Percentiles rank a stretch among this genome's conserved stretches.
Evolutionary conservation across 2,888 invertebrate genomes (phyloP).

Genomic region (Athalia circularis): DNA sequence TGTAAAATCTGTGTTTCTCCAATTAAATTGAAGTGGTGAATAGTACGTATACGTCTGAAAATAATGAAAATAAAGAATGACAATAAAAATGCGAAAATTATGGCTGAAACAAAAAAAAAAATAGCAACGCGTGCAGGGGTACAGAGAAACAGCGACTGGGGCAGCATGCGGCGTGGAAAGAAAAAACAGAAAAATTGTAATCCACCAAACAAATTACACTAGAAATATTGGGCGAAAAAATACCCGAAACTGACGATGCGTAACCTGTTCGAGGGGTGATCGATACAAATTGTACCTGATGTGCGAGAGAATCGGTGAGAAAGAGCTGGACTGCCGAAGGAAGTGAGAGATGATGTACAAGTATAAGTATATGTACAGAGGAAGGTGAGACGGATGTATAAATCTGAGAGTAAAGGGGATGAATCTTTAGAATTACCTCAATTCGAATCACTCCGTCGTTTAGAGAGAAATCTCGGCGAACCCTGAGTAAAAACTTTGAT

Average conservation of each 20-base stretch:
- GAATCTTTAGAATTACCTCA: conserved; percentile 32
- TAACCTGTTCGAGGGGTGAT: too few relatives aligned
- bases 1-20: conserved; percentile 16
- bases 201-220: too few relatives aligned
- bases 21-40: conserved; percentile 29
- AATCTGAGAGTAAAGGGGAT: neutral
- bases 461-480: neutral
- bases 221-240: neutral
- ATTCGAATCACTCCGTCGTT: conserved; percentile 31
- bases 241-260: too few relatives aligned
- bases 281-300: too few relatives aligned
- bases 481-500: conserved; percentile 50
- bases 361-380: neutral
- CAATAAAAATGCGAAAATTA: neutral
- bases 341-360: neutral
- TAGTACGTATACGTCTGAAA: neutral
- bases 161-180: neutral
- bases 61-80: neutral
- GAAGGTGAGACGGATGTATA: neutral
- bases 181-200: neutral
- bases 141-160: neutral
- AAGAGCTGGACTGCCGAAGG: neutral
- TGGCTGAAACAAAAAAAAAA: neutral
- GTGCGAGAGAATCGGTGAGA: neutral
- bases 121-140: neutral